Evolutionary conservation across 1,140 invertebrate species (phyloP).

Genomic region (Penaeus indicus): DNA sequence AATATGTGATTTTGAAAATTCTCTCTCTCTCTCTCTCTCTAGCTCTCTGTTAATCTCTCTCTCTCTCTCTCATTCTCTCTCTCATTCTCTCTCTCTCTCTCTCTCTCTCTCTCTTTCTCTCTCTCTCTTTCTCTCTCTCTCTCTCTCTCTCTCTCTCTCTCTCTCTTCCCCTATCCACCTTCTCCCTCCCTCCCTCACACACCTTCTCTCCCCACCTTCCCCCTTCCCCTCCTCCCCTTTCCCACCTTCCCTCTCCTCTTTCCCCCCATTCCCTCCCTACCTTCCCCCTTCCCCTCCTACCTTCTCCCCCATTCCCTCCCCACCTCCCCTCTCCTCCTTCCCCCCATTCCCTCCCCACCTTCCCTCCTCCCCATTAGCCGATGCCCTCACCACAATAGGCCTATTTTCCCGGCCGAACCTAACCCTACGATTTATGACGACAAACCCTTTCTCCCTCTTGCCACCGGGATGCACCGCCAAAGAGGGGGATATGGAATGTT

Average conservation of each 20-base stretch:
- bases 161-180: not conserved
- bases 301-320: not conserved
- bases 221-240: not conserved
- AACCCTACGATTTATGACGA: too few species aligned
- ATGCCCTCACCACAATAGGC: too few species aligned
- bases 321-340: too few species aligned
- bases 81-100: not conserved
- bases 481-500: too few species aligned
- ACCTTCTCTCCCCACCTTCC: not conserved
- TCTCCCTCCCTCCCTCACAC: not conserved
- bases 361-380: too few species aligned
- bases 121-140: not conserved
- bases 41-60: not conserved
- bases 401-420: too few species aligned
- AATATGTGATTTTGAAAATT: not conserved
- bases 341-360: not conserved
- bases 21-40: not conserved
- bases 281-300: not conserved
- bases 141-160: conserved; percentile 1
- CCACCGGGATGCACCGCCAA: too few species aligned
- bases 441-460: too few species aligned
- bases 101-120: not conserved
- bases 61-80: not conserved
- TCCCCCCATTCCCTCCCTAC: not conserved
- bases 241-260: too few species aligned